Conservation (phyloP, 2,888 invertebrate species). For the Microctonus hyperodae region DNA sequence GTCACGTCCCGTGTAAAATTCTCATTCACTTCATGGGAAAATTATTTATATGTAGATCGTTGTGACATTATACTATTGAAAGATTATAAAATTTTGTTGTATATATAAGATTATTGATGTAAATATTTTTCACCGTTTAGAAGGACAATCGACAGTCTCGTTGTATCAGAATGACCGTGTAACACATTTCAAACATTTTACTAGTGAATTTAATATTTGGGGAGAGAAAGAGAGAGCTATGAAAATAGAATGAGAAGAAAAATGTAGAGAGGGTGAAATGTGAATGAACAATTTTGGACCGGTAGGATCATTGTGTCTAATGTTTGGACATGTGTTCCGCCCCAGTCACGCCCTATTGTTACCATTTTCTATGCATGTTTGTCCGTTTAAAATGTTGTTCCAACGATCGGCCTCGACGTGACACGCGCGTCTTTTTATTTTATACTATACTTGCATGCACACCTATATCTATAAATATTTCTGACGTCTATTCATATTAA, state of each 20-base stretch:
- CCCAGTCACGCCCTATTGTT: conserved; percentile 63
- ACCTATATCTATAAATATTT: not conserved
- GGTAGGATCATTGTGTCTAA: conserved; percentile 58
- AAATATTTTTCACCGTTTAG: conserved; percentile 51
- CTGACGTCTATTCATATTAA: not conserved
- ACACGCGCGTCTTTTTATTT: conserved; percentile 34
- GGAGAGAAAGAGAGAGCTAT: conserved; percentile 13
- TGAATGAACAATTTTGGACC: conserved; percentile 49
- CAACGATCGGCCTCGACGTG: conserved; percentile 42
- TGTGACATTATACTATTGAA: not conserved
- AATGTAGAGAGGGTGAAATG: conserved; percentile 32
- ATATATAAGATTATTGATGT: not conserved
- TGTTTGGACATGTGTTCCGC: conserved; percentile 64
- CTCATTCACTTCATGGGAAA: conserved; percentile 10
- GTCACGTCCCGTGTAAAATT: conserved; percentile 11
- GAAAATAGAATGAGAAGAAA: conserved; percentile 23
- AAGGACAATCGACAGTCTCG: conserved; percentile 41
- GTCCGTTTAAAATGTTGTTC: conserved; percentile 60
- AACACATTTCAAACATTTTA: conserved; percentile 60
- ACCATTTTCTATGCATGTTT: conserved; percentile 59
- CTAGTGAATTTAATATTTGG: conserved; percentile 1
- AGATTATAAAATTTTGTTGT: conserved; percentile 10
- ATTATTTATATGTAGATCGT: not conserved
- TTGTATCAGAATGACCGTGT: conserved; percentile 54
- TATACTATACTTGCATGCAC: conserved; percentile 4